Percentiles rank a stretch among this genome's conserved stretches.
phyloP scores from a whole-genome alignment of 2,113 vertebrate species.

The Amphiprion ocellaris region DNA sequence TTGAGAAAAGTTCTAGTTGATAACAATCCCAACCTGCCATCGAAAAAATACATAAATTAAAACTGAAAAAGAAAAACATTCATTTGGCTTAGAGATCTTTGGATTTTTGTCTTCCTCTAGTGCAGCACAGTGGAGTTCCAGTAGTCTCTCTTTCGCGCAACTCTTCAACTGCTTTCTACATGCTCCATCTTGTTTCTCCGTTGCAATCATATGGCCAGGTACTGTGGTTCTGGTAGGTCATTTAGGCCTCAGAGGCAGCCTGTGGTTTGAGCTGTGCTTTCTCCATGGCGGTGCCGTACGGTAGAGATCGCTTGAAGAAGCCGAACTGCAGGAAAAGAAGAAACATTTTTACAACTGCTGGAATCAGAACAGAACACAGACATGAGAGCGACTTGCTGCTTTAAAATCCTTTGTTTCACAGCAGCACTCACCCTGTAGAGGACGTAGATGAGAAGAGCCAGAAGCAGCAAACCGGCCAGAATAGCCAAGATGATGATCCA shows the following conservation, averaged over 20 bases:
- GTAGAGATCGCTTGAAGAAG: slow-evolving; percentile 94
- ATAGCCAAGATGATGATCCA: slow-evolving; percentile 95
- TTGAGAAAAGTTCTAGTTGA: slow-evolving; percentile 46
- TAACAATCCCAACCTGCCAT: slow-evolving; percentile 68
- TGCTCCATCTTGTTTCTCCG: slow-evolving; percentile 48
- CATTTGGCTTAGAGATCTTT: slow-evolving; percentile 84
- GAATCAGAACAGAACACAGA: neutral
- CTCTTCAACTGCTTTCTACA: slow-evolving; percentile 64
- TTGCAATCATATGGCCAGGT: slow-evolving; percentile 77
- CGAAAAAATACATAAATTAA: slow-evolving; percentile 69
- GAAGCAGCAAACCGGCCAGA: slow-evolving; percentile 90
- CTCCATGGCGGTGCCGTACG: slow-evolving; percentile 95
- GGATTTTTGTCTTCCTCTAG: slow-evolving; percentile 76
- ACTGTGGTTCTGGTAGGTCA: slow-evolving; percentile 49
- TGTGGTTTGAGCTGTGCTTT: slow-evolving; percentile 96
- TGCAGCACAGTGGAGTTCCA: slow-evolving; percentile 86
- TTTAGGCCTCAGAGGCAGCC: slow-evolving; percentile 93
- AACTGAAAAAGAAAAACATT: slow-evolving; percentile 78
- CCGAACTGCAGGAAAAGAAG: slow-evolving; percentile 84
- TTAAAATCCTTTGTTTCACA: neutral
- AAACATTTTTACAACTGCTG: neutral
- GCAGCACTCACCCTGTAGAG: slow-evolving; percentile 90
- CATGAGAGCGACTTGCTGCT: neutral
- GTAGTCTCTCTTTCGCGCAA: slow-evolving; percentile 79
- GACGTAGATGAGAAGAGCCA: slow-evolving; percentile 92